Evolutionary conservation across 1,140 invertebrate species (phyloP), one percentile per base, ranked within the genome.

Genomic region (Ganaspis sp.): DNA sequence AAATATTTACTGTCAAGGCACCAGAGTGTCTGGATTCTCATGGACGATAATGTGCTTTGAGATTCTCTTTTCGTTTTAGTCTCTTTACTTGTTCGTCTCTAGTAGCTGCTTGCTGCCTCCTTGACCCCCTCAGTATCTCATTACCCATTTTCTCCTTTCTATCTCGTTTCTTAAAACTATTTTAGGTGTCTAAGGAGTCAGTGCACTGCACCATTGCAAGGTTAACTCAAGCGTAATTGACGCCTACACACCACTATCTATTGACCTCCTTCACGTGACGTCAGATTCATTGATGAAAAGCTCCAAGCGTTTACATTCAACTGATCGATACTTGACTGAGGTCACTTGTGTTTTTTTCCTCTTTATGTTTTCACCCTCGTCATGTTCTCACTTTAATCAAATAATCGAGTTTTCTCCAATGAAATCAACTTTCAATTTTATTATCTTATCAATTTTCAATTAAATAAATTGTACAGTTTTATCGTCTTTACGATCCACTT

Each of bases 81-180:
- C 15, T 42, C 40, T 42, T 42, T 42, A 12, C 15, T 42, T 15
- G 9, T 42, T 42, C 40, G 15, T 17, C 19, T 15, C 71, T 49
- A 34, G 29, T 34, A 34, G 29, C 29, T 29, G 9, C 15, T n/a
- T 11, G 29, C 29, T 29, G 9, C 15, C 23, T 11, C 34, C 34
- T 64, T 34, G 15, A 73, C 64, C 73, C 73, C 76, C 71, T 77
- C 76, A 77, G 73, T 77, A 70, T 72, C 69, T 69, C 45, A 26
- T 29, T 38, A 42, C 42, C 12, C 40, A 38, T 73, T 69, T 70
- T 58, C 64, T 74, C 37, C 72, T 71, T 70, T 19, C 19, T 12
- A 15, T 9, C 34, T 9, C 21, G 2, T 17, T 1, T 42, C 37
- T n/a, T 17, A 23, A 54, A 58, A 58, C 53, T 26, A 58, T 58